Evolutionary conservation across 2,888 invertebrate species (phyloP).

Genomic region (Synergus umbraculus): DNA sequence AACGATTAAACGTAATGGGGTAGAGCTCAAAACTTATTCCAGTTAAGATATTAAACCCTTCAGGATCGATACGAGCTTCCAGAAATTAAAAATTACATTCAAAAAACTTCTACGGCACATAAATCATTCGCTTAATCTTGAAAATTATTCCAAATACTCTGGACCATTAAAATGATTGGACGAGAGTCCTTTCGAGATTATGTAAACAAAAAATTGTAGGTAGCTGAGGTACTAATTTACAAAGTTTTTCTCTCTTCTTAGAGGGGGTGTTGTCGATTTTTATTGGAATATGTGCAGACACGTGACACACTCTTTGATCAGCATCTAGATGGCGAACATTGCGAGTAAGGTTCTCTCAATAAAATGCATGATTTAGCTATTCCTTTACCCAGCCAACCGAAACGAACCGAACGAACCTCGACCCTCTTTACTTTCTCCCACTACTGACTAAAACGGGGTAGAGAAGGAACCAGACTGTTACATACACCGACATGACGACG

Average conservation of each 20-base stretch:
- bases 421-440: conserved; percentile 68
- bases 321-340: conserved; percentile 48
- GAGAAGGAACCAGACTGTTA: conserved; percentile 59
- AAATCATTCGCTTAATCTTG: no score
- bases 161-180: no score
- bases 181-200: no score
- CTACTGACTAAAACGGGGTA: conserved; percentile 56
- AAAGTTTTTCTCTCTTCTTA: not conserved
- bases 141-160: no score
- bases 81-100: conserved; percentile 35
- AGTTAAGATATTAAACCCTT: conserved; percentile 67
- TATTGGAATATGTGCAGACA: conserved; percentile 10
- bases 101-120: not conserved
- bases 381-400: conserved; percentile 59
- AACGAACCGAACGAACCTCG: conserved; percentile 58
- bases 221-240: not conserved
- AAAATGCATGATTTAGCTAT: conserved; percentile 75
- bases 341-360: conserved; percentile 61
- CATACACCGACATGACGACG: conserved; percentile 68
- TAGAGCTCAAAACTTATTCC: conserved; percentile 70
- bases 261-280: not conserved
- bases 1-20: conserved; percentile 69
- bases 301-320: conserved; percentile 32
- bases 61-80: conserved; percentile 54
- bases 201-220: not conserved